phyloP scores from a whole-genome alignment of 2,113 vertebrate genomes.

The Tor tambroides region DNA sequence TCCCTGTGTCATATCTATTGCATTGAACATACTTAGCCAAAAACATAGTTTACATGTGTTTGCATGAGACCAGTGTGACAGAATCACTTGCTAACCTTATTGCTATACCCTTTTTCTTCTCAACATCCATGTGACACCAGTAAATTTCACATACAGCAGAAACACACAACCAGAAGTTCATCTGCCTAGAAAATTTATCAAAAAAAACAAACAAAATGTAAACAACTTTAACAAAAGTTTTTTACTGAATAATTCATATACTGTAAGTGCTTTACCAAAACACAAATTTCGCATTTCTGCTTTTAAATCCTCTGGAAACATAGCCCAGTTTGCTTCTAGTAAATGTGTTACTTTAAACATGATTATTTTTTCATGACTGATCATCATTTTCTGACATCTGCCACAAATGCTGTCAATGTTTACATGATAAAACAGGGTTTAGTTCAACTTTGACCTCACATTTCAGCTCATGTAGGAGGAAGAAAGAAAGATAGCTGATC shows the following conservation, averaged over 20 bases:
- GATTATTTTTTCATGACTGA: neutral
- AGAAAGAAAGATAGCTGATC: neutral
- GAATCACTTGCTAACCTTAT: neutral
- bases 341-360: no score
- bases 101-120: neutral
- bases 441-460: constrained; percentile 23
- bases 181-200: neutral
- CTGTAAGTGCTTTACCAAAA: neutral
- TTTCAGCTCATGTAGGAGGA: constrained; percentile 13
- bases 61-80: neutral
- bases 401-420: neutral
- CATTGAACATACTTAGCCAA: neutral
- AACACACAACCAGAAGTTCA: neutral
- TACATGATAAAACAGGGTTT: neutral
- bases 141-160: neutral
- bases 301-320: neutral
- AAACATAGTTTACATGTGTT: neutral
- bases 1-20: no score
- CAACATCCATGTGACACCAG: neutral
- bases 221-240: neutral
- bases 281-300: neutral
- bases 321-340: neutral
- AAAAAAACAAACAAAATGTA: neutral
- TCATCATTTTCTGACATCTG: neutral
- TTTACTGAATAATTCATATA: neutral